phyloP scores from a whole-genome alignment of 2,113 vertebrate genomes.

The Nibea albiflora region DNA sequence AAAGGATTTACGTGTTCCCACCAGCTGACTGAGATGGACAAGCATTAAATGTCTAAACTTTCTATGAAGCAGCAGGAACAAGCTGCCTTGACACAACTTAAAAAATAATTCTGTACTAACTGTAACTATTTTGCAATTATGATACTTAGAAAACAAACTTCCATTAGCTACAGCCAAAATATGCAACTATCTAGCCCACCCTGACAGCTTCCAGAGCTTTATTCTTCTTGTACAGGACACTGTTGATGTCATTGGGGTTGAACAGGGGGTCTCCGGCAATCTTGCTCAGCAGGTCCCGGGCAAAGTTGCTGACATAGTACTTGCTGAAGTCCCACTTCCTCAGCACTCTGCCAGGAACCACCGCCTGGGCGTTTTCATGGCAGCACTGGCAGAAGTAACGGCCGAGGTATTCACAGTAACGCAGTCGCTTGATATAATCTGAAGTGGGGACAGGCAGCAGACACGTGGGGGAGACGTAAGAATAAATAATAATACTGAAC shows the following conservation, averaged over 20 bases:
- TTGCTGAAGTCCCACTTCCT: conserved; percentile 98
- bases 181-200: conserved; percentile 78
- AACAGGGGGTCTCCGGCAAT: conserved; percentile 96
- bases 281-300: conserved; percentile 94
- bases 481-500: not conserved
- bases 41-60: not conserved
- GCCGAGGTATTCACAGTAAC: conserved; percentile 97
- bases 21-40: not conserved
- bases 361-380: conserved; percentile 92
- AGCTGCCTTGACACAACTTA: not conserved
- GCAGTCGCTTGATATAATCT: conserved; percentile 97
- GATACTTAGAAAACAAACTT: not conserved
- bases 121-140: conserved; percentile 2
- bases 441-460: not conserved
- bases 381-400: conserved; percentile 99
- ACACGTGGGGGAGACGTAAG: not conserved
- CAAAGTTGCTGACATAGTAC: conserved; percentile 96
- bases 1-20: not conserved
- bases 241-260: conserved; percentile 94
- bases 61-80: not conserved
- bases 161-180: not conserved
- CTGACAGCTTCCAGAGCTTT: conserved; percentile 92
- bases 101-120: not conserved
- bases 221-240: conserved; percentile 91
- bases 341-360: conserved; percentile 92